Evolutionary conservation across 2,888 invertebrate genomes (phyloP).

Genomic region (Dynastes hyllus): DNA sequence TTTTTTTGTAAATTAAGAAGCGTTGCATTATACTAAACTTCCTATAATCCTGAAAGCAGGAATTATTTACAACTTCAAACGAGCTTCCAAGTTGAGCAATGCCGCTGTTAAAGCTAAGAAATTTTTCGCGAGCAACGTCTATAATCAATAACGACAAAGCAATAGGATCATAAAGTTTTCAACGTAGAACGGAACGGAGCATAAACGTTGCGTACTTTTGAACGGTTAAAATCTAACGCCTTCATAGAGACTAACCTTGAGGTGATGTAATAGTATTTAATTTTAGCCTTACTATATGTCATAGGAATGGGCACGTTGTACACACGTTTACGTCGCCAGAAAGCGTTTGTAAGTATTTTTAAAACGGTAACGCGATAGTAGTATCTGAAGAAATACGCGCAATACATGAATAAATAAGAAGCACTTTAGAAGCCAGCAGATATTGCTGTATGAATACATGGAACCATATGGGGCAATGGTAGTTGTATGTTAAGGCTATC

Average conservation of each 20-base stretch:
- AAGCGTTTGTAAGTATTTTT: constrained; percentile 10
- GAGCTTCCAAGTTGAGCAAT: background rate
- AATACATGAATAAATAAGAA: background rate
- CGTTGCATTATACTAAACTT: background rate
- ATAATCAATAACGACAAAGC: background rate
- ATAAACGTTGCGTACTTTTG: constrained; percentile 15
- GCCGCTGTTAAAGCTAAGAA: background rate
- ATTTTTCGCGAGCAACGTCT: background rate
- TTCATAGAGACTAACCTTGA: constrained; percentile 35
- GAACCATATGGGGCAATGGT: too few relatives aligned
- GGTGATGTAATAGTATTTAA: constrained; percentile 35
- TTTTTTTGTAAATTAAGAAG: background rate
- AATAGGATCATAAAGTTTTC: background rate
- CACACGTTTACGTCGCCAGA: constrained; percentile 15
- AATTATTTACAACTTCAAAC: background rate
- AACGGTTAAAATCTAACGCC: constrained; percentile 22
- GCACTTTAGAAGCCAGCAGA: background rate
- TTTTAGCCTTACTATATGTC: constrained; percentile 36
- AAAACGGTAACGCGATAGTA: constrained; percentile 19
- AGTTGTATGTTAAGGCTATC: too few relatives aligned
- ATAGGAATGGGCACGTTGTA: constrained; percentile 30
- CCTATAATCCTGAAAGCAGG: background rate
- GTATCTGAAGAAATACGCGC: constrained; percentile 5
- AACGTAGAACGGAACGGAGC: background rate
- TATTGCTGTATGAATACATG: too few relatives aligned